Conservation (phyloP, 2,888 invertebrate genomes). For the Melangyna quadrimaculata region DNA sequence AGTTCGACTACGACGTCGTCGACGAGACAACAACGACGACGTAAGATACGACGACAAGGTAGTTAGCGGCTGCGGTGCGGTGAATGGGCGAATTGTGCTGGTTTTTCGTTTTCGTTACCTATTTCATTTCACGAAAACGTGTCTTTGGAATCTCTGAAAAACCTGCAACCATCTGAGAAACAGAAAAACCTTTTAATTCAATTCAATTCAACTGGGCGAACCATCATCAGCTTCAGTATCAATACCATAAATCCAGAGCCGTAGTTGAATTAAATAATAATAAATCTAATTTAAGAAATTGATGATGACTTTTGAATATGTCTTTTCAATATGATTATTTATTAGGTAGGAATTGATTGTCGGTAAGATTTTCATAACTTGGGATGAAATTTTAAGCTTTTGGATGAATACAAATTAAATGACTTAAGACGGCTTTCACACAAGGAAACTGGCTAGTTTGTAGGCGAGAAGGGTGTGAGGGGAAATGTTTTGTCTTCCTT, state of each 20-base stretch:
- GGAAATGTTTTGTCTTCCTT: no score
- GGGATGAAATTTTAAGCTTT: no score
- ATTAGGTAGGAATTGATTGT: no score
- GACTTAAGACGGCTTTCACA: no score
- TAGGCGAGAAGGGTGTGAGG: no score
- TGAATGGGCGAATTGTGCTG: constrained; percentile 35
- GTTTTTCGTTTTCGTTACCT: constrained; percentile 61
- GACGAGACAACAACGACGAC: no score
- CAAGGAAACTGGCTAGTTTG: no score
- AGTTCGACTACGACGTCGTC: constrained; percentile 6
- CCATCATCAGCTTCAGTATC: not conserved
- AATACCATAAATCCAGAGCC: not conserved
- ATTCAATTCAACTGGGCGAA: not conserved
- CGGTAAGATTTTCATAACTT: no score
- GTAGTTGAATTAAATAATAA: not conserved
- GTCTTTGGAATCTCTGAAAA: constrained; percentile 64
- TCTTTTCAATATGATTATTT: no score
- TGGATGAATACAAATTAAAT: no score
- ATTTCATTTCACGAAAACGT: constrained; percentile 68
- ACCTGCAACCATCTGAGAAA: constrained; percentile 49
- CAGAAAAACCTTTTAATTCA: constrained; percentile 28
- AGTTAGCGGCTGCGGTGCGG: not conserved
- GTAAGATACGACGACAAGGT: not conserved
- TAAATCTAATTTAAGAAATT: not conserved
- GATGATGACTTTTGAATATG: not conserved